These are phyloP conservation scores for Ephydatia muelleri DNA, from an alignment of 37 sponge, comb jelly and placozoan species.

Conservation along the genomic window DNA sequence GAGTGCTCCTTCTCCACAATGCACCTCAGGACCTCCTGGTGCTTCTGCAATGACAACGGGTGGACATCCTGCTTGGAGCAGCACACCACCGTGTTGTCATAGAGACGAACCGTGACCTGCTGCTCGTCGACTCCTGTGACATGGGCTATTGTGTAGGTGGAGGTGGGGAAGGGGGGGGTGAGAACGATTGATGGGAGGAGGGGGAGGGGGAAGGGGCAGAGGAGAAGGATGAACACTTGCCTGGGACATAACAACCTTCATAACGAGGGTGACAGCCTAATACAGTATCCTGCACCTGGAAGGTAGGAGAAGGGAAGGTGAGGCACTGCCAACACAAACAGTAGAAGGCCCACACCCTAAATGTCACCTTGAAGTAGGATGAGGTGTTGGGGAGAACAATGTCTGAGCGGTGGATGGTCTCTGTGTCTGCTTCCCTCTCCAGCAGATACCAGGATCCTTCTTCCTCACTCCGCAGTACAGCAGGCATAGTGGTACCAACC, in stretches of 20 bases:
- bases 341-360: not conserved
- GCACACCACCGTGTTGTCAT: not conserved
- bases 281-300: constrained; percentile 30
- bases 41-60: constrained; percentile 18
- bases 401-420: constrained; percentile 30
- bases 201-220: not conserved
- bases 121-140: not conserved
- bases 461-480: not conserved
- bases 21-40: constrained; percentile 32
- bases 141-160: not conserved
- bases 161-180: not conserved
- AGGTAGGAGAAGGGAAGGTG: not conserved
- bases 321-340: not conserved
- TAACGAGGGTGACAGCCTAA: constrained; percentile 52
- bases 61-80: constrained; percentile 50
- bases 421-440: constrained; percentile 30
- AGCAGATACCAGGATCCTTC: constrained; percentile 18
- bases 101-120: not conserved
- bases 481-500: constrained; percentile 61
- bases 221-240: not conserved
- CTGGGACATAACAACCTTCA: constrained; percentile 35
- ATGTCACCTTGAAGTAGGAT: not conserved
- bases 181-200: not conserved
- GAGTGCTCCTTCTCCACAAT: constrained; percentile 46
- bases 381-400: not conserved